phyloP scores from a whole-genome alignment of 2,797 vertebrate genomes.

The Triplophysa bombifrons region DNA sequence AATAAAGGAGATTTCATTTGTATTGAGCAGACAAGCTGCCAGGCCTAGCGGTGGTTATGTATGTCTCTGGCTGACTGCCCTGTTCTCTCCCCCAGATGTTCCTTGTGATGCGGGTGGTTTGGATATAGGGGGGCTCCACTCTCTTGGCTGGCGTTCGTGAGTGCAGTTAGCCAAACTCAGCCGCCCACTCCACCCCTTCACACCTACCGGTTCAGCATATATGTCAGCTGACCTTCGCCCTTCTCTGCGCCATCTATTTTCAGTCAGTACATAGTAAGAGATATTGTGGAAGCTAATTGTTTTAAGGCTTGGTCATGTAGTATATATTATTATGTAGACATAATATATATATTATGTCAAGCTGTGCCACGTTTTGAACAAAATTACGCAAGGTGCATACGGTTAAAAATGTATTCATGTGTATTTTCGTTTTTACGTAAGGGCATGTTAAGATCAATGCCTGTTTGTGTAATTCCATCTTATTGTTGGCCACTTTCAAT shows the following conservation, averaged over 20 bases:
- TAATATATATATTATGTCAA: neutral
- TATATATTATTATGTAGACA: neutral
- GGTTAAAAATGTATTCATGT: neutral
- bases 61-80: constrained; percentile 86
- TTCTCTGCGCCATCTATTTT: constrained; percentile 19
- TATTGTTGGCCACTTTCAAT: neutral
- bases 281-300: constrained; percentile 14
- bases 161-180: constrained; percentile 84
- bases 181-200: constrained; percentile 49
- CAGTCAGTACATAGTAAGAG: constrained; percentile 42
- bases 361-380: neutral
- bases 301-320: constrained; percentile 2
- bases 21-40: constrained; percentile 31
- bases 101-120: constrained; percentile 97
- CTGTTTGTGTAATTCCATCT: neutral
- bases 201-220: constrained; percentile 27
- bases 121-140: constrained; percentile 97
- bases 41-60: constrained; percentile 69
- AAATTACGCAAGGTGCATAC: neutral
- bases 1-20: constrained; percentile 1
- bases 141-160: constrained; percentile 98
- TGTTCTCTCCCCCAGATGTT: constrained; percentile 99
- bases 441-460: neutral
- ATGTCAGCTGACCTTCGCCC: constrained; percentile 17
- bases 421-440: too few species aligned